Conservation (phyloP, 2,888 invertebrate genomes). For the Malthinus flaveolus region DNA sequence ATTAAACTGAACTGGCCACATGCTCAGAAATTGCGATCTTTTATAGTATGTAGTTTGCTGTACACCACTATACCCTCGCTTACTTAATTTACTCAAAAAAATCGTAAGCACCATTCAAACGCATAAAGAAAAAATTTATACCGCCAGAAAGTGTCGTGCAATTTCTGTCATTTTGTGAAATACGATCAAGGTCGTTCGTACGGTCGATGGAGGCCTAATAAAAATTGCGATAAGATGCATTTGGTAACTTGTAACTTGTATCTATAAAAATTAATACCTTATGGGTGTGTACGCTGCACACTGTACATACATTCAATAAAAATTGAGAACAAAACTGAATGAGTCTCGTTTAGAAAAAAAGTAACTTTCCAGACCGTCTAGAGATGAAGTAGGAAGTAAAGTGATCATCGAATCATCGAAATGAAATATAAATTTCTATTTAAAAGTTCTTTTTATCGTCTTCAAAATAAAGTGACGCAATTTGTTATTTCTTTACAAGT, state of each 20-base stretch:
- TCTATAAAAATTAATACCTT: background rate
- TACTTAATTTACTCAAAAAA: slow-evolving; percentile 30
- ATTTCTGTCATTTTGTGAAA: slow-evolving; percentile 10
- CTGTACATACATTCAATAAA: background rate
- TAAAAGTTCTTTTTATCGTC: background rate
- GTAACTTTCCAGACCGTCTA: background rate
- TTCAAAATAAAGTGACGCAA: background rate
- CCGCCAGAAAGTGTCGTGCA: slow-evolving; percentile 23
- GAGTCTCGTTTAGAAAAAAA: background rate
- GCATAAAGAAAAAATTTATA: slow-evolving; percentile 15
- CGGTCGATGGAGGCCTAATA: background rate
- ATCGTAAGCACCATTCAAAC: slow-evolving; percentile 29
- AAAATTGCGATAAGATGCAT: slow-evolving; percentile 2
- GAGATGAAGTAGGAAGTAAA: background rate
- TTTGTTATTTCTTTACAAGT: background rate
- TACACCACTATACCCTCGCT: slow-evolving; percentile 37
- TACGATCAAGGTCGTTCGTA: slow-evolving; percentile 30
- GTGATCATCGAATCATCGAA: background rate
- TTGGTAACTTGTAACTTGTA: background rate
- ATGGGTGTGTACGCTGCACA: slow-evolving; percentile 2
- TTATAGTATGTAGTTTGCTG: slow-evolving; percentile 38
- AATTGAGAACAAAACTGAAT: background rate
- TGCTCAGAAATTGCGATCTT: slow-evolving; percentile 37
- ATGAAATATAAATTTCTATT: background rate
- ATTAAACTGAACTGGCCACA: slow-evolving; percentile 41